phyloP scores from a whole-genome alignment of 1,140 invertebrate species.

The Proctacanthus coquilletti region DNA sequence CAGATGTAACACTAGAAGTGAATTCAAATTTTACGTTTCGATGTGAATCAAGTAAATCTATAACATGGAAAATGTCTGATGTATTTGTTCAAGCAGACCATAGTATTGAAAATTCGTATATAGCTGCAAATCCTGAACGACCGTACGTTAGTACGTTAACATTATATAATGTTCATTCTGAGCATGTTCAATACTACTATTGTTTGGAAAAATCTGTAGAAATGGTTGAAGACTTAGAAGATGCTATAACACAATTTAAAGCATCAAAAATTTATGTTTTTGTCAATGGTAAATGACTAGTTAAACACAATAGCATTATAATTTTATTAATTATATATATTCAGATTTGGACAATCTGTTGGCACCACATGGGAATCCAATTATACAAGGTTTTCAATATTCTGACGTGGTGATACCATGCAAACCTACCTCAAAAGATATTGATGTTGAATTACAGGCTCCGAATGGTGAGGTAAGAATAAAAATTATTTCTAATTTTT shows the following conservation, averaged over 20 bases:
- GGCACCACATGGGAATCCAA: slow-evolving; percentile 27
- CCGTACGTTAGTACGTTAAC: slow-evolving; percentile 28
- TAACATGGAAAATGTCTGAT: slow-evolving; percentile 33
- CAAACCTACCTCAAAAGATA: slow-evolving; percentile 47
- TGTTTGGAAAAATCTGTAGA: slow-evolving; percentile 31
- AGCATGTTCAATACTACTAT: slow-evolving; percentile 43
- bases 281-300: slow-evolving; percentile 39
- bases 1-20: slow-evolving; percentile 31
- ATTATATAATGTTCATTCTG: slow-evolving; percentile 29
- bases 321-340: slow-evolving; percentile 8
- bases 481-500: no score
- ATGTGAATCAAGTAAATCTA: slow-evolving; percentile 32
- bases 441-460: slow-evolving; percentile 36
- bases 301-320: no score
- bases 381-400: slow-evolving; percentile 29
- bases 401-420: slow-evolving; percentile 42
- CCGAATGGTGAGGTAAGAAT: slow-evolving; percentile 21
- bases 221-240: slow-evolving; percentile 20
- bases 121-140: slow-evolving; percentile 20
- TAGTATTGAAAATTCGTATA: slow-evolving; percentile 5
- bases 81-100: slow-evolving; percentile 5
- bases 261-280: slow-evolving; percentile 44
- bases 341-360: slow-evolving; percentile 37
- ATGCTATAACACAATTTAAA: slow-evolving; percentile 29
- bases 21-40: slow-evolving; percentile 32